A percentile compares a stretch with the other conserved stretches of the same genome.
These are phyloP conservation scores for Zosterops lateralis DNA, from an alignment of 2,113 vertebrate genomes.

Conservation along the genomic window DNA sequence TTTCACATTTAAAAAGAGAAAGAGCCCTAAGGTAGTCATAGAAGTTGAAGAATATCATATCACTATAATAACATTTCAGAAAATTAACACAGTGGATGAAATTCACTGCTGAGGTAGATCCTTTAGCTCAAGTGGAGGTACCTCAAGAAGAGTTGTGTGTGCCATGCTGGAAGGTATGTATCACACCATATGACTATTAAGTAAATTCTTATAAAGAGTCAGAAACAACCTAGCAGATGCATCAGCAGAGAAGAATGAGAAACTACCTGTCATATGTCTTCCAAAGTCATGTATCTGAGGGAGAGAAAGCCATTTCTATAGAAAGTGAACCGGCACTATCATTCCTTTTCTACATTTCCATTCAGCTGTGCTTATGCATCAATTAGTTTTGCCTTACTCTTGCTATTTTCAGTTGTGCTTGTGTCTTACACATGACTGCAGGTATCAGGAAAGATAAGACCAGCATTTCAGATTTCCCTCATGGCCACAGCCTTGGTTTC, in stretches of 20 bases:
- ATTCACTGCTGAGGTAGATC: background rate
- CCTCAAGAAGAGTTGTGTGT: background rate
- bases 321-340: background rate
- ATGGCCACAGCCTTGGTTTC: background rate
- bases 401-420: background rate
- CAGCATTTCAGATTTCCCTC: background rate
- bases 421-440: background rate
- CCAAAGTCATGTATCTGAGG: background rate
- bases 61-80: background rate
- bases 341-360: background rate
- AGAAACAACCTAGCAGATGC: background rate
- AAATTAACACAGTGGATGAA: background rate
- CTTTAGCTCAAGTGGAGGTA: background rate
- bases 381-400: constrained; percentile 7
- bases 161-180: background rate
- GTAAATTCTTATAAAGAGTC: background rate
- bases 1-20: background rate
- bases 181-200: background rate
- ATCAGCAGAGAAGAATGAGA: background rate
- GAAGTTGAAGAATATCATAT: background rate
- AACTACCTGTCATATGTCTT: background rate
- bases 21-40: background rate
- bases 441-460: constrained; percentile 1
- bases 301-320: background rate
- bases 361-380: background rate